Evolutionary conservation across 2,113 vertebrate species (phyloP), one percentile per base, ranked within the genome.

Genomic region (Lepidothrix coronata): DNA sequence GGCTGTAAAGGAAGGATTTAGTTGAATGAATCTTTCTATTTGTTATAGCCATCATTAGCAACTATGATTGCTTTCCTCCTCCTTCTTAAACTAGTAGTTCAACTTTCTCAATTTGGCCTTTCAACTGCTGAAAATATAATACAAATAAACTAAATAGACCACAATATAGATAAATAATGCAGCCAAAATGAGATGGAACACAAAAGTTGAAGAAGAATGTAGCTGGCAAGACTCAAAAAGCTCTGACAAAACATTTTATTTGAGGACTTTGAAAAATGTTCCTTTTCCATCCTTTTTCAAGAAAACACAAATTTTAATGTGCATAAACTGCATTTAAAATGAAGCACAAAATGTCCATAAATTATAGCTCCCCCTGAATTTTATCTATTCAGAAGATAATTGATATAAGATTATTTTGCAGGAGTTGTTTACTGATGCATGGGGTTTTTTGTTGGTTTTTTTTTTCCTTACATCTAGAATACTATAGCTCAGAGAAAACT

Each of bases 1-100:
- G 89, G 65, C 54, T 77, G 71, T 94, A 91, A 95, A 93, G 30
- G 35, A 95, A 85, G n/a, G 28, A 95, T 96, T 96, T 96, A 81
- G 37, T 80, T 61, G 37, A 93, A 90, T 92, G 25, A 96, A 75
- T 70, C 35, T 70, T 85, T 91, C 94, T 95, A 92, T 96, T 97
- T 97, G 76, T 94, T 94, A 79, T 33, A 92, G 35, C 8, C 12
- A 41, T 76, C 54, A 81, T 95, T 96, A 97, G 59, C n/a, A 89
- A 77, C 39, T 94, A 91, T 82, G 51, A 66, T 87, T 95, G 61
- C 58, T 43, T 96, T 80, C 65, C 5, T 79, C 30, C 46, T 93
- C 54, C 41, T 96, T 97, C 89, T 65, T 68, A 93, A 97, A 96
- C 70, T 28, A 68, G 57, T 31, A 21, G 63, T 72, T 90, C 93